phyloP scores from a whole-genome alignment of 1,140 invertebrate species.

The Schlechtendalia chinensis region DNA sequence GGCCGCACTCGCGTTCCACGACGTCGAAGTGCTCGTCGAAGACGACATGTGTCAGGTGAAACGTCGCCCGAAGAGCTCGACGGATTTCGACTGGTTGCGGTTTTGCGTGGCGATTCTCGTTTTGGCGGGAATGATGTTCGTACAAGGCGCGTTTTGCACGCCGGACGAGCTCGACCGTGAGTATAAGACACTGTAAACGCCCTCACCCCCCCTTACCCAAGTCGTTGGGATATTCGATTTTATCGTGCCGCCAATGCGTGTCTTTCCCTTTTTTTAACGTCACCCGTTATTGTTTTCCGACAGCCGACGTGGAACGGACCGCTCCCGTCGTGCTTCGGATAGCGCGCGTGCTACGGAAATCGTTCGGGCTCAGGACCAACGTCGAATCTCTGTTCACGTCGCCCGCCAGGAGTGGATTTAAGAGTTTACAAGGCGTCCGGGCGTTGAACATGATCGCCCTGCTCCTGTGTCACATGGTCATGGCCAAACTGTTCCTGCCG shows the following conservation, averaged over 20 bases:
- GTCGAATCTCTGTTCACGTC: constrained; percentile 56
- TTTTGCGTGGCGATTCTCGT: not conserved
- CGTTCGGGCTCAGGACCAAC: constrained; percentile 59
- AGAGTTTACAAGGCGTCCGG: constrained; percentile 64
- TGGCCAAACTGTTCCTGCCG: constrained; percentile 69
- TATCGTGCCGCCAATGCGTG: no score
- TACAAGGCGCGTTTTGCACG: not conserved
- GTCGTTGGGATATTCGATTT: no score
- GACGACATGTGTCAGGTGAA: constrained; percentile 29
- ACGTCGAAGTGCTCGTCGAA: constrained; percentile 34
- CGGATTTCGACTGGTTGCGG: constrained; percentile 1
- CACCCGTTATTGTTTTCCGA: not conserved
- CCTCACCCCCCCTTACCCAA: no score
- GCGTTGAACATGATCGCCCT: constrained; percentile 66
- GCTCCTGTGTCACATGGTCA: constrained; percentile 67
- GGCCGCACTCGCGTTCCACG: constrained; percentile 60
- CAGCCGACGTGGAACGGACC: constrained; percentile 2
- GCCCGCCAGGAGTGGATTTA: not conserved
- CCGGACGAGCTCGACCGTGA: constrained; percentile 11
- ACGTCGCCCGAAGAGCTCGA: constrained; percentile 61
- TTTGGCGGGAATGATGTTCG: not conserved
- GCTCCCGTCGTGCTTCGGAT: constrained; percentile 12
- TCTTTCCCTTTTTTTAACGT: no score
- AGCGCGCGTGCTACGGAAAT: constrained; percentile 59
- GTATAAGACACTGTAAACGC: no score